These are phyloP conservation scores for Hydrozoanthus tunicans DNA, from an alignment of 64 coral and sea anemone genomes.

Conservation along the genomic window DNA sequence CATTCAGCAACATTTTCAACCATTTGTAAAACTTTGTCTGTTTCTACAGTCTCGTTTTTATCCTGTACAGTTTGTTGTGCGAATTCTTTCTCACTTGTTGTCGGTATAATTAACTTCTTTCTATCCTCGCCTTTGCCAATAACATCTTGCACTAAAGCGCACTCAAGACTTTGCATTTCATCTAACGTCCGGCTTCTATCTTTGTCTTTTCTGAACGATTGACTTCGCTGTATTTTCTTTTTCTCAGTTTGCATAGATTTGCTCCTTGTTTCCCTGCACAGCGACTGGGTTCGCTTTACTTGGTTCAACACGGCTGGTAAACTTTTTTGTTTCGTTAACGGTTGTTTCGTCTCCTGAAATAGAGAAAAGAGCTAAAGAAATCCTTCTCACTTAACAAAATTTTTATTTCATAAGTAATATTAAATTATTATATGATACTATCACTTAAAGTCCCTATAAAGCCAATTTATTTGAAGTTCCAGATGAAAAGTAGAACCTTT, in stretches of 20 bases:
- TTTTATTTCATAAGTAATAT: not conserved
- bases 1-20: constrained; percentile 21
- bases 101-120: not conserved
- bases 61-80: not conserved
- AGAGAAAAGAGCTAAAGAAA: not conserved
- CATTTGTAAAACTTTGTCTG: not conserved
- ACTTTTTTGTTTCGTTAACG: constrained; percentile 48
- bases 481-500: no score
- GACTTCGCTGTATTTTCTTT: not conserved
- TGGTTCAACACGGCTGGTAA: constrained; percentile 32
- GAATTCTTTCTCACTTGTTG: not conserved
- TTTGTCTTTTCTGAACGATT: constrained; percentile 30
- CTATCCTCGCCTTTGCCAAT: not conserved
- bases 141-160: constrained; percentile 36
- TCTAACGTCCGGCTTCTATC: constrained; percentile 35
- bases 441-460: no score
- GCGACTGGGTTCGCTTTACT: constrained; percentile 40
- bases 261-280: not conserved
- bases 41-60: not conserved
- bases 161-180: constrained; percentile 44
- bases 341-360: constrained; percentile 15
- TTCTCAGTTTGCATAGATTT: constrained; percentile 14
- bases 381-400: not conserved
- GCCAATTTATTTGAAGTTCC: no score
- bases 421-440: no score